These are phyloP conservation scores for Aphis craccivora DNA, from an alignment of 1,140 invertebrate species.

Conservation along the genomic window DNA sequence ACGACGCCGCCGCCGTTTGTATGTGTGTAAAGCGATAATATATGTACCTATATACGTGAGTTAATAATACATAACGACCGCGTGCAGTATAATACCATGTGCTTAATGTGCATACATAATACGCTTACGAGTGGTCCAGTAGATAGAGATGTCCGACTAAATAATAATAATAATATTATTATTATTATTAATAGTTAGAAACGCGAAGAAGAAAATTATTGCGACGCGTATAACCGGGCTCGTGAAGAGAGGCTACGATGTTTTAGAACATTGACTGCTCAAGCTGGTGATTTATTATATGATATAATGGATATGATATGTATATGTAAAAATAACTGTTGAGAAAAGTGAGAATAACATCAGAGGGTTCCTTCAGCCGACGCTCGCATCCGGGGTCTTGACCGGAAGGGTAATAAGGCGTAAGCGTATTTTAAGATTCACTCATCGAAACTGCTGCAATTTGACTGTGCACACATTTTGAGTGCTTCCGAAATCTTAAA, in stretches of 20 bases:
- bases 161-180: conserved; percentile 29
- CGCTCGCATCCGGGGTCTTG: conserved; percentile 36
- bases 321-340: conserved; percentile 43
- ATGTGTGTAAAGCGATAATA: neutral
- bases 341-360: neutral
- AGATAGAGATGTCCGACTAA: conserved; percentile 41
- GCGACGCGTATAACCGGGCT: neutral
- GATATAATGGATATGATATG: neutral
- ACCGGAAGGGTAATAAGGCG: conserved; percentile 51
- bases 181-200: neutral
- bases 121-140: neutral
- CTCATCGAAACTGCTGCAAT: neutral
- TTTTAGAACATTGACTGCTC: neutral
- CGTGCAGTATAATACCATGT: conserved; percentile 44
- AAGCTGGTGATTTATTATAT: conserved; percentile 34
- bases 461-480: neutral
- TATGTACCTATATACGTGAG: conserved; percentile 5
- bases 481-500: neutral
- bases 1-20: neutral
- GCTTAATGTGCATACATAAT: neutral
- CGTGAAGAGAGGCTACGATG: neutral
- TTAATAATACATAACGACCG: conserved; percentile 30
- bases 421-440: conserved; percentile 47
- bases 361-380: conserved; percentile 12
- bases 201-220: conserved; percentile 16